A percentile compares a stretch with the other conserved stretches of the same genome.
These are phyloP conservation scores for Nemapogon koenigi DNA, from an alignment of 2,888 invertebrate species.

Conservation along the genomic window DNA sequence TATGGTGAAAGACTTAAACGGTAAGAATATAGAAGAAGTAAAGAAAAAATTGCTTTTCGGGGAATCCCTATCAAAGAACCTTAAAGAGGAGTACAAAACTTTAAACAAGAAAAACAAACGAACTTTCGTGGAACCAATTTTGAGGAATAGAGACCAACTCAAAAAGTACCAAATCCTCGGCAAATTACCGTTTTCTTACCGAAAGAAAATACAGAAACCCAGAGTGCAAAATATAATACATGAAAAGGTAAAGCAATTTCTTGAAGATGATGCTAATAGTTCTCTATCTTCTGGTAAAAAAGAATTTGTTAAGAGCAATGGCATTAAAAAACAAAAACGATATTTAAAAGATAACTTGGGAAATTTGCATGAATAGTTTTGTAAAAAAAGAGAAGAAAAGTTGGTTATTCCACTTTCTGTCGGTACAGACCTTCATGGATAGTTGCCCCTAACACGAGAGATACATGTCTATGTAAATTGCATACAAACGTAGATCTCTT, in stretches of 20 bases:
- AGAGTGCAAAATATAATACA: too few relatives aligned
- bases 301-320: constrained; percentile 9
- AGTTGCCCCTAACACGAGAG: not conserved
- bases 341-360: constrained; percentile 8
- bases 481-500: not conserved
- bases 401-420: not conserved
- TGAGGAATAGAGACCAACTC: not conserved
- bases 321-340: constrained; percentile 13
- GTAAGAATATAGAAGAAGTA: not conserved
- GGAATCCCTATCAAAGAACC: not conserved
- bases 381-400: not conserved
- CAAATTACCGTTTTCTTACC: not conserved
- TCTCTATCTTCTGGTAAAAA: constrained; percentile 11
- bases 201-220: too few relatives aligned
- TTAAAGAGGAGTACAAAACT: not conserved
- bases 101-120: constrained; percentile 1
- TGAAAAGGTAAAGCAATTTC: constrained; percentile 4
- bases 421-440: not conserved
- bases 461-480: not conserved
- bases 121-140: constrained; percentile 1
- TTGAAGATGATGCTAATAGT: constrained; percentile 10
- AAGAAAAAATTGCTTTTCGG: constrained; percentile 3
- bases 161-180: not conserved
- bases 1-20: too few relatives aligned
- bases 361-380: not conserved